These are phyloP conservation scores for Leptocoma aspasia DNA, from an alignment of 2,113 vertebrate species.

Conservation along the genomic window DNA sequence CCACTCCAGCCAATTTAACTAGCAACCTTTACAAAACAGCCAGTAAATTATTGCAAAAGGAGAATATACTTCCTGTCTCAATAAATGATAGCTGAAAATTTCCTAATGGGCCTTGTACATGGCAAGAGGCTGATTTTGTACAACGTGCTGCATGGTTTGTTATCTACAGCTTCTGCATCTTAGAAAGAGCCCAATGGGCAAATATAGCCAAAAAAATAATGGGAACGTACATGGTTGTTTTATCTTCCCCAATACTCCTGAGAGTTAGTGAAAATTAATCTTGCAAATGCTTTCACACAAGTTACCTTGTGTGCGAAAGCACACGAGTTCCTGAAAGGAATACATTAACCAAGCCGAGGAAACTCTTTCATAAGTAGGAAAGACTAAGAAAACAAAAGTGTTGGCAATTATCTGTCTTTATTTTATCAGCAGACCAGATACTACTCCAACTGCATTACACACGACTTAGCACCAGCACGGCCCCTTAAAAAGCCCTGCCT, in stretches of 20 bases:
- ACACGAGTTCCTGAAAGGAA: not conserved
- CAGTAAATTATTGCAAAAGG: constrained; percentile 38
- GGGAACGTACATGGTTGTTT: not conserved
- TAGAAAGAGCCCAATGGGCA: not conserved
- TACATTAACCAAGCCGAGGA: not conserved
- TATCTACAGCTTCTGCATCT: not conserved
- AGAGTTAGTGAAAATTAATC: not conserved
- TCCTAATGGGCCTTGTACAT: not conserved
- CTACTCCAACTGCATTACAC: not conserved
- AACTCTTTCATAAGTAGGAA: not conserved
- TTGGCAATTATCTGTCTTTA: not conserved
- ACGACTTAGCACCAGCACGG: not conserved
- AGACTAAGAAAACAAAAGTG: not conserved
- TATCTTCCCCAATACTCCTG: not conserved
- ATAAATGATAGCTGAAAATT: constrained; percentile 16
- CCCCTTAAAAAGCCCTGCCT: not conserved
- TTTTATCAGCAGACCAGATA: not conserved
- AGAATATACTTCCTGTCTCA: constrained; percentile 44
- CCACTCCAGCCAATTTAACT: constrained; percentile 11
- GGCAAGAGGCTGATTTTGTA: constrained; percentile 40
- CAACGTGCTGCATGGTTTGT: not conserved
- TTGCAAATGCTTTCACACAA: not conserved
- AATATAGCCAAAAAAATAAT: not conserved
- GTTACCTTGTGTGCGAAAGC: not conserved
- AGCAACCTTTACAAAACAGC: not conserved